Base-by-base conservation (phyloP, 2,888 invertebrate genomes). In the Busseola fusca region DNA sequence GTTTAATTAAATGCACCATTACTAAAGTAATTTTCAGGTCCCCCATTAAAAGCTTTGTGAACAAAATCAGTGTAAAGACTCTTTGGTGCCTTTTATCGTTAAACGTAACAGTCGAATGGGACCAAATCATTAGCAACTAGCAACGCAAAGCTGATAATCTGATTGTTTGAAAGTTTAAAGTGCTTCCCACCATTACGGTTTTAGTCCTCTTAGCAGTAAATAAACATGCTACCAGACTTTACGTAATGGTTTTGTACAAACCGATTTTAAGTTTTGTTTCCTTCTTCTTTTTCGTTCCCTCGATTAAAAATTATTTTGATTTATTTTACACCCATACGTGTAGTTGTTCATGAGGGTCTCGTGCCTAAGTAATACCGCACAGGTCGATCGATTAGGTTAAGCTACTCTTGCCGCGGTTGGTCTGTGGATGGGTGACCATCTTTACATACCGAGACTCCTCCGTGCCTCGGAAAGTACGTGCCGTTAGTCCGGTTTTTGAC, bases 91-190 rank as follows among this genome's bases (percentile, higher is more conserved):
- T 52, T 67, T 70, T 52, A 42, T 37, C 37, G 37, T 50, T 58
- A 50, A 71, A 58, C 34, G 50, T 45, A 54, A 64, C 25, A 60
- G 57, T 74, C 18, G 37, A 72, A 62, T 72, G 58, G 27, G 30
- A 76, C 40, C 69, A 64, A 72, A 69, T 75, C 71, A 76, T 74
- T 76, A 72, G 68, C 69, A 62, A 66, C 37, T 57, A 65, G 69
- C 67, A 62, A 69, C 54, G 30, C 62, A 72, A 78, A 78, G 76
- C 82, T 80, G 87, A 84, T 89, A 88, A 88, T 88, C 88, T 82
- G 84, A 87, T 90, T 89, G 86, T 86, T 77, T 76, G 73, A 78
- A 88, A 88, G 79, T 88, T 82, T 80, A 85, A 82, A 82, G 85
- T 80, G 78, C 74, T 84, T 80, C 76, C 84, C 71, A 77, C 85